These are phyloP conservation scores for Heliconius nattereri DNA, from an alignment of 1,140 invertebrate species.

Conservation along the genomic window DNA sequence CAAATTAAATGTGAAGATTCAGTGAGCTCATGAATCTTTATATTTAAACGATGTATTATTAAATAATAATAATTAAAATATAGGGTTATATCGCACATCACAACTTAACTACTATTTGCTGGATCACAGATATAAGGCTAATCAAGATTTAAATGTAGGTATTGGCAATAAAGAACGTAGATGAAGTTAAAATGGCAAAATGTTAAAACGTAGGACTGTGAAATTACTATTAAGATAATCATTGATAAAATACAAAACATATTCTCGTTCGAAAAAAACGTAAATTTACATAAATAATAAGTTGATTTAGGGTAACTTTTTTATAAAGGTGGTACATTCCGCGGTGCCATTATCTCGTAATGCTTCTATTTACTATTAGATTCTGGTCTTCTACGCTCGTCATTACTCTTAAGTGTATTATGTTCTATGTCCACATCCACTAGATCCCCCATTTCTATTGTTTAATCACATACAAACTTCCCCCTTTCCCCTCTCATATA, in stretches of 20 bases:
- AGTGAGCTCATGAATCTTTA: constrained; percentile 74
- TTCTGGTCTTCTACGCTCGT: constrained; percentile 59
- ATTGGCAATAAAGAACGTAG: constrained; percentile 71
- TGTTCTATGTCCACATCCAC: neutral
- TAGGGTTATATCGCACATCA: constrained; percentile 77
- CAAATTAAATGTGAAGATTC: constrained; percentile 68
- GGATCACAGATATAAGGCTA: constrained; percentile 61
- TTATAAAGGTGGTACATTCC: constrained; percentile 76
- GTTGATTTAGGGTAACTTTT: constrained; percentile 75
- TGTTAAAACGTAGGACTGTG: constrained; percentile 63
- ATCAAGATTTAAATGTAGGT: constrained; percentile 58
- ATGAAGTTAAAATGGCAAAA: constrained; percentile 55
- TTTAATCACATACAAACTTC: constrained; percentile 19
- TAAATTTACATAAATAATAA: constrained; percentile 61
- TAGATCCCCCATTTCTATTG: constrained; percentile 26
- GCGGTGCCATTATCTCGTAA: constrained; percentile 76
- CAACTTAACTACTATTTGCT: constrained; percentile 77
- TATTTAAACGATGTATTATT: constrained; percentile 61
- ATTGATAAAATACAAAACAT: constrained; percentile 62
- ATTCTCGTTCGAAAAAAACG: constrained; percentile 65
- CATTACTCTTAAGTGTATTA: constrained; percentile 24
- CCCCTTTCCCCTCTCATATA: constrained; percentile 28
- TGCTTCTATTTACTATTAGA: constrained; percentile 69
- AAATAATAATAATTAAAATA: constrained; percentile 66
- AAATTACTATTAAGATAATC: constrained; percentile 66